Base-by-base conservation (phyloP, 2,888 invertebrate genomes). In the Synanthedon tipuliformis region DNA sequence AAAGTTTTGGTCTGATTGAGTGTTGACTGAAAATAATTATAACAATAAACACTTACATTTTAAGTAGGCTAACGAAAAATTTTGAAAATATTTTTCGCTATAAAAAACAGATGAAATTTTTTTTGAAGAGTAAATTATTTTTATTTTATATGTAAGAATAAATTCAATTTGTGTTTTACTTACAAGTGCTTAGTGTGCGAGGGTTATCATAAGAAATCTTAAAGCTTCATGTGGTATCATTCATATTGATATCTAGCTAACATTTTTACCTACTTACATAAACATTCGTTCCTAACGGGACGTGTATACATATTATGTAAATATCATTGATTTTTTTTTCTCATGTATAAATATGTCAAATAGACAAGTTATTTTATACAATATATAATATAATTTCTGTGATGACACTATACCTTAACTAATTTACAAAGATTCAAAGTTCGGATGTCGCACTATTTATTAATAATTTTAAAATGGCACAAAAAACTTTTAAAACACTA, bases 211-310 rank as follows among this genome's bases (percentile, higher is more conserved):
- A 87, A 87, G 87, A 86, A 83, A 81, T 86, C 79, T 87, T 87
- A 87, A 87, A 87, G 87, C 87, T 87, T 86, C 78, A 78, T 82
- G 87, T 87, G 87, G 85, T 86, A 87, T 78, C 66, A 75, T 81
- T n/a, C 75, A 77, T 82, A 81, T 68, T 81, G 81, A 71, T 75
- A 66, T 79, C 85, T 85, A 84, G 71, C 83, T 84, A 82, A 78
- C 69, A 79, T 82, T 81, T 72, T 83, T 85, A 84, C 76, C 77
- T 77, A 74, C 78, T 76, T 81, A 85, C 78, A 78, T 78, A 34
- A 85, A 87, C 87, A 84, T 83, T 87, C 81, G 87, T 86, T 83
- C 87, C 86, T 86, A 87, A 87, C 75, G 84, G 87, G 83, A 87
- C 86, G 82, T 86, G 87, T 87, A 87, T 83, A 87, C 85, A 86